Conservation (phyloP, 2,113 vertebrate genomes). For the Corythoichthys intestinalis region DNA sequence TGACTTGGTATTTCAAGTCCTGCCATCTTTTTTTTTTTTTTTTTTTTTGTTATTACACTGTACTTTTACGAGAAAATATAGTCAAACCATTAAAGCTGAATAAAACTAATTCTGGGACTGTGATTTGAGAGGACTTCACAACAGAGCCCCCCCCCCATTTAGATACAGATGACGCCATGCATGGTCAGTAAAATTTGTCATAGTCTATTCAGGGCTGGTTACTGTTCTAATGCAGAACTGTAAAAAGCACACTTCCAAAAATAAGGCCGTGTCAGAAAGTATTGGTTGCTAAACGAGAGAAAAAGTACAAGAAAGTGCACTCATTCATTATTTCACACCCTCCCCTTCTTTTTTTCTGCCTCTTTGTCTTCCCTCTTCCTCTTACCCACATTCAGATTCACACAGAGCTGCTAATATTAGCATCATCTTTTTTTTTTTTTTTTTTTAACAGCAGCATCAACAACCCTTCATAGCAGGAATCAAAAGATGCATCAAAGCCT, state of each 20-base stretch:
- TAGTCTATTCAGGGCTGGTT: not conserved
- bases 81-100: not conserved
- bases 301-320: not conserved
- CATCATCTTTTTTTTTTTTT: constrained; percentile 53
- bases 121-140: not conserved
- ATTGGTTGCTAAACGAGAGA: not conserved
- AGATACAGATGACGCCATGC: not conserved
- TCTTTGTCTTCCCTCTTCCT: constrained; percentile 12
- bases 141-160: not conserved
- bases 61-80: not conserved
- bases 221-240: not conserved
- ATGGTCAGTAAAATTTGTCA: not conserved
- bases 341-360: constrained; percentile 13
- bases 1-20: too few species aligned
- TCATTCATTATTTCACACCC: constrained; percentile 26
- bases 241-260: not conserved
- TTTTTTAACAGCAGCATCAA: constrained; percentile 29
- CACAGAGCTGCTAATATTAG: constrained; percentile 64
- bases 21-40: too few species aligned
- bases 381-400: constrained; percentile 46
- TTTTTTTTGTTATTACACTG: too few species aligned
- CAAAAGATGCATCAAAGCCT: constrained; percentile 63
- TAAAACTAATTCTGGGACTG: not conserved
- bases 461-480: constrained; percentile 50
- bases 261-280: not conserved